Percentiles rank a stretch among this genome's conserved stretches.
Evolutionary conservation across 2,888 invertebrate genomes (phyloP).

Genomic region (Leptinotarsa tumamoca): DNA sequence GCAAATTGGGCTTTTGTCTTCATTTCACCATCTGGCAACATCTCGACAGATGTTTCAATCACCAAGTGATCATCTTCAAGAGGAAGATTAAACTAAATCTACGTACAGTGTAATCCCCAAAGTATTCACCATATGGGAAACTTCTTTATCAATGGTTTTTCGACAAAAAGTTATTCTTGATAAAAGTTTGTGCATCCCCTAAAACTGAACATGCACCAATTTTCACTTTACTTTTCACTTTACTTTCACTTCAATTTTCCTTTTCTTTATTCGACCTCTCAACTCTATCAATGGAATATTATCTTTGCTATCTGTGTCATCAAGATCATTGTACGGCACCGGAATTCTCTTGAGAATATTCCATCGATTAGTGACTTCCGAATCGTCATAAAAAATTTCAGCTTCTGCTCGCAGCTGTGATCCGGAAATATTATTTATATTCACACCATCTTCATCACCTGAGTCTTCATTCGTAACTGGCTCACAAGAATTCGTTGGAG

Average conservation of each 20-base stretch:
- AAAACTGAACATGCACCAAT: too few relatives aligned
- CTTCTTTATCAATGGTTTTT: too few relatives aligned
- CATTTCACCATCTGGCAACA: too few relatives aligned
- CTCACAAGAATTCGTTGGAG: not conserved
- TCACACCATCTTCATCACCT: slow-evolving; percentile 34
- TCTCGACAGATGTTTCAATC: too few relatives aligned
- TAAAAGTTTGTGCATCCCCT: too few relatives aligned
- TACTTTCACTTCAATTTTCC: not conserved
- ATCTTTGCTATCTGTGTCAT: slow-evolving; percentile 1
- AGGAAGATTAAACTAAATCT: too few relatives aligned
- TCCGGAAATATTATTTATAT: slow-evolving; percentile 36
- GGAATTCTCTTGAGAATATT: slow-evolving; percentile 1
- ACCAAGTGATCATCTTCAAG: too few relatives aligned
- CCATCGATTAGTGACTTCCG: not conserved
- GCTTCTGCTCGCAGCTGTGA: slow-evolving; percentile 29
- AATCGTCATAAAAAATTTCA: slow-evolving; percentile 24
- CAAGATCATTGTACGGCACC: not conserved
- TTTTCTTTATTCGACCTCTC: not conserved
- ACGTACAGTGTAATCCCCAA: too few relatives aligned
- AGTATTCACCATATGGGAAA: too few relatives aligned
- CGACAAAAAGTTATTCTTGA: too few relatives aligned
- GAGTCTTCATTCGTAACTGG: not conserved
- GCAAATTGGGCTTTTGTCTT: too few relatives aligned
- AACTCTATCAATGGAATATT: not conserved
- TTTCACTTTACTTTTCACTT: too few relatives aligned